A percentile compares a stretch with the other conserved stretches of the same genome.
phyloP scores from a whole-genome alignment of 2,113 vertebrate species.

The Aspidoscelis tigris region DNA sequence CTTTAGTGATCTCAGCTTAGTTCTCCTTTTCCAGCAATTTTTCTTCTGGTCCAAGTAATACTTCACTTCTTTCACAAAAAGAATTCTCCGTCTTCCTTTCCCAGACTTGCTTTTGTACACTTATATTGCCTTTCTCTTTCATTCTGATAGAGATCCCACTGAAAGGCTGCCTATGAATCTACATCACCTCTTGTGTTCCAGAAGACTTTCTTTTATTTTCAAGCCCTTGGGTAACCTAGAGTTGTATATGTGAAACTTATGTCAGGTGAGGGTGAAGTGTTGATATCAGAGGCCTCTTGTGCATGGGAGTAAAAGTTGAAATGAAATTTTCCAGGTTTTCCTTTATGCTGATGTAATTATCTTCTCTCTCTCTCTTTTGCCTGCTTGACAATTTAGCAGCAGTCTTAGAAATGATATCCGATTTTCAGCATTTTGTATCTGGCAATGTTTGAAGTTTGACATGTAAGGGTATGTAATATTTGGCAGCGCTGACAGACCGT shows the following conservation, averaged over 20 bases:
- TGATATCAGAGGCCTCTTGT: background rate
- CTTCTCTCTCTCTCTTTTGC: background rate
- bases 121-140: too few relatives aligned
- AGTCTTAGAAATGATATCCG: background rate
- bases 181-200: background rate
- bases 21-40: too few relatives aligned
- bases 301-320: background rate
- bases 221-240: background rate
- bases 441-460: background rate
- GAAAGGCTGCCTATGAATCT: background rate
- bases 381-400: background rate
- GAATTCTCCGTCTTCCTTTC: too few relatives aligned
- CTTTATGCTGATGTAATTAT: background rate
- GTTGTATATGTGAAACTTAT: background rate
- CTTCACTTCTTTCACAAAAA: too few relatives aligned
- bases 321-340: background rate
- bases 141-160: too few relatives aligned
- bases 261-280: background rate
- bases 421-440: background rate
- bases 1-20: too few relatives aligned
- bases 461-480: background rate
- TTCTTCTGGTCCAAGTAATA: too few relatives aligned
- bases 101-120: too few relatives aligned
- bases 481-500: background rate
- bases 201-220: background rate